A percentile compares a stretch with the other conserved stretches of the same genome.
phyloP scores from a whole-genome alignment of 2,797 vertebrate species.

The Erpetoichthys calabaricus region DNA sequence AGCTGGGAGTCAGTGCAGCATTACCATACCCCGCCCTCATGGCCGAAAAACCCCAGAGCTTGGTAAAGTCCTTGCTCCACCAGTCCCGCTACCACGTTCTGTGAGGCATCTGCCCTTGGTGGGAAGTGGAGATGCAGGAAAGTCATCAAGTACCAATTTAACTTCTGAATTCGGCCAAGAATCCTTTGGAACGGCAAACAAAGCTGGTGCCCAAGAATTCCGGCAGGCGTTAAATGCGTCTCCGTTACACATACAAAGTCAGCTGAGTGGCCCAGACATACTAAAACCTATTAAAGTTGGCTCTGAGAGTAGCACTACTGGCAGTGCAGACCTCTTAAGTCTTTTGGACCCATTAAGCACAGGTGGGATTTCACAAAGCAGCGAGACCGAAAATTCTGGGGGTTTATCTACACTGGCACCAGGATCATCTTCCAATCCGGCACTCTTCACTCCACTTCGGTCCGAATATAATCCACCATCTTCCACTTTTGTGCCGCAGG shows the following conservation, averaged over 20 bases:
- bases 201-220: slow-evolving; percentile 39
- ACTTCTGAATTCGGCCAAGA: slow-evolving; percentile 31
- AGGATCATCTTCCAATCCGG: slow-evolving; percentile 13
- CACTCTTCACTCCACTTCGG: slow-evolving; percentile 18
- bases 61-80: slow-evolving; percentile 64
- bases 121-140: slow-evolving; percentile 10
- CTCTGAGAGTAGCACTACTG: slow-evolving; percentile 17
- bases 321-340: slow-evolving; percentile 57
- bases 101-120: slow-evolving; percentile 36
- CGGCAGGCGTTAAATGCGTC: slow-evolving; percentile 39
- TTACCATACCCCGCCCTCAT: slow-evolving; percentile 83
- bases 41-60: slow-evolving; percentile 80
- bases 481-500: slow-evolving; percentile 39
- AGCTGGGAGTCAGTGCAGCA: slow-evolving; percentile 40
- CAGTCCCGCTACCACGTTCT: slow-evolving; percentile 37
- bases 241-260: slow-evolving; percentile 10
- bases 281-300: slow-evolving; percentile 45
- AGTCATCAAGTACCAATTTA: slow-evolving; percentile 21
- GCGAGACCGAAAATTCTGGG: slow-evolving; percentile 9
- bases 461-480: slow-evolving; percentile 30
- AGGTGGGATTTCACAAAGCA: slow-evolving; percentile 22
- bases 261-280: slow-evolving; percentile 36
- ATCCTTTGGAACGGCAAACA: slow-evolving; percentile 26
- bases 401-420: slow-evolving; percentile 19
- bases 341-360: slow-evolving; percentile 74